phyloP scores from a whole-genome alignment of 2,113 vertebrate species.

The Sinocyclocheilus anophthalmus region DNA sequence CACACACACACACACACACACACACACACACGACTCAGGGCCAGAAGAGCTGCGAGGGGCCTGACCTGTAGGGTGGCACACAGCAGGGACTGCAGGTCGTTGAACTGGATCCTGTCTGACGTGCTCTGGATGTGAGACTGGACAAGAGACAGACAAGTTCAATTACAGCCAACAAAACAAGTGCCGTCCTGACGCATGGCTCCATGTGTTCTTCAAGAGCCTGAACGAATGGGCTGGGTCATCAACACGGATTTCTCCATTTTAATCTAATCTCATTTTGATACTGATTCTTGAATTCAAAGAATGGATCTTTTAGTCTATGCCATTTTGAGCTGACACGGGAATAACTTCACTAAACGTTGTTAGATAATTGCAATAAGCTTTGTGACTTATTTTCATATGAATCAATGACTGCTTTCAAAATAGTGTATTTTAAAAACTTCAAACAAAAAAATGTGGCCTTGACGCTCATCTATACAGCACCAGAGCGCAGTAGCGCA shows the following conservation, averaged over 20 bases:
- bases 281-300: not conserved
- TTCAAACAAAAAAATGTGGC: too few relatives aligned
- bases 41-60: too few relatives aligned
- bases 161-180: not conserved
- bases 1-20: too few relatives aligned
- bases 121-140: conserved; percentile 99
- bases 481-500: too few relatives aligned
- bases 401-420: too few relatives aligned
- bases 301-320: not conserved
- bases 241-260: not conserved
- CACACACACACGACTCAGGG: too few relatives aligned
- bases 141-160: not conserved
- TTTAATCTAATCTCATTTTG: not conserved
- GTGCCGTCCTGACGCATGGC: conserved; percentile 72
- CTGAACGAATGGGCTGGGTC: not conserved
- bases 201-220: too few relatives aligned
- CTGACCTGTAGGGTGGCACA: conserved; percentile 93
- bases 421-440: too few relatives aligned
- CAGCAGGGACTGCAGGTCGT: conserved; percentile 95
- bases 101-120: conserved; percentile 97
- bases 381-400: too few relatives aligned
- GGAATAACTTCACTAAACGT: too few relatives aligned
- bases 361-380: too few relatives aligned
- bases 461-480: too few relatives aligned
- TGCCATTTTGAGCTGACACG: not conserved